Conservation (phyloP, 2,888 invertebrate species). For the Parasteatoda lunata region DNA sequence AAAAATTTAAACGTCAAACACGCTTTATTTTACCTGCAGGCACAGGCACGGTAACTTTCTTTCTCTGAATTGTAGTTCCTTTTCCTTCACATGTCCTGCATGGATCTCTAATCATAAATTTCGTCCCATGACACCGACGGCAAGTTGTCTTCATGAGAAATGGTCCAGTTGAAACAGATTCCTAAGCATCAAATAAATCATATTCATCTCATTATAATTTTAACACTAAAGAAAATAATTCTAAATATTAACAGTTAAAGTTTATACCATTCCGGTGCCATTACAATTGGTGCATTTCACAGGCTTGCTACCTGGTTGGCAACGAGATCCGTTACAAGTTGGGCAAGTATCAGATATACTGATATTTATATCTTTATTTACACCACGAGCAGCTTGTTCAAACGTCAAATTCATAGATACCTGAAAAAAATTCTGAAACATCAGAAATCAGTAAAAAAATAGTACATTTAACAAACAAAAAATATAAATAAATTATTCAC, state of each 20-base stretch:
- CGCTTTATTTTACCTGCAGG: slow-evolving; percentile 80
- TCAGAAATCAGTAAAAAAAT: background rate
- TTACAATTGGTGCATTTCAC: slow-evolving; percentile 93
- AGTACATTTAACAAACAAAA: no score
- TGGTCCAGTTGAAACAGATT: slow-evolving; percentile 81
- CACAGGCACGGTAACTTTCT: slow-evolving; percentile 92
- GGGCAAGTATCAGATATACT: slow-evolving; percentile 95
- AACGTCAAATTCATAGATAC: slow-evolving; percentile 91
- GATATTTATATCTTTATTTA: slow-evolving; percentile 92
- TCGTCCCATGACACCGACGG: slow-evolving; percentile 89
- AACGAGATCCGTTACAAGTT: slow-evolving; percentile 88
- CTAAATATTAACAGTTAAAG: background rate
- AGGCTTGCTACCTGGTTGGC: slow-evolving; percentile 93
- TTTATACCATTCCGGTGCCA: slow-evolving; percentile 92
- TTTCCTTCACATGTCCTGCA: slow-evolving; percentile 95
- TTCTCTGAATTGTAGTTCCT: slow-evolving; percentile 90
- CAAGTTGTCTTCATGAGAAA: slow-evolving; percentile 98
- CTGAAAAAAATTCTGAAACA: slow-evolving; percentile 76
- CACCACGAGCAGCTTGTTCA: slow-evolving; percentile 93
- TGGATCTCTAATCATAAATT: slow-evolving; percentile 90
- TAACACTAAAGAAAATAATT: background rate
- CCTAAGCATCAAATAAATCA: slow-evolving; percentile 71
- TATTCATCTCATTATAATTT: background rate
- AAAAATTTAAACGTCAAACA: background rate
- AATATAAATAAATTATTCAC: no score